A percentile compares a stretch with the other conserved stretches of the same genome.
Conservation (phyloP, 2,113 vertebrate genomes). For the Tragelaphus scriptus region DNA sequence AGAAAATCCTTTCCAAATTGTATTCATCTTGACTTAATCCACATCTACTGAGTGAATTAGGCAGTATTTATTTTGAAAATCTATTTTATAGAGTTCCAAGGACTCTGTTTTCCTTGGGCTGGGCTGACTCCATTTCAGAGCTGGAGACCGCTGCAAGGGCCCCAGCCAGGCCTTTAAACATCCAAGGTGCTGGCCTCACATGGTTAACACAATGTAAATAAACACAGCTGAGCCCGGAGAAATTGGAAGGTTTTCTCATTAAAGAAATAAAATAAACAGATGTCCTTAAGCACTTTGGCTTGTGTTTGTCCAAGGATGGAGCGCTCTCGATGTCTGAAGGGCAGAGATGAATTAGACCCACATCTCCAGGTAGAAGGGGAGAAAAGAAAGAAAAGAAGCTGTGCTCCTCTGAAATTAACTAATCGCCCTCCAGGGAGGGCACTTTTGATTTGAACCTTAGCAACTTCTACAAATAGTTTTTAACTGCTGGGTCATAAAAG, state of each 20-base stretch:
- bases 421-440: constrained; percentile 76
- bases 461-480: constrained; percentile 81
- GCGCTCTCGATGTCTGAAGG: constrained; percentile 78
- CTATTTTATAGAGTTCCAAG: constrained; percentile 84
- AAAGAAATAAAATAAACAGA: constrained; percentile 91
- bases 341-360: constrained; percentile 75
- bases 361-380: constrained; percentile 68
- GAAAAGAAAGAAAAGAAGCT: neutral
- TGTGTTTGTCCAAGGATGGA: constrained; percentile 85
- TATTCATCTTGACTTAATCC: constrained; percentile 88
- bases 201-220: constrained; percentile 84
- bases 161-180: constrained; percentile 65
- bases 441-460: constrained; percentile 79
- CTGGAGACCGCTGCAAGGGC: constrained; percentile 67
- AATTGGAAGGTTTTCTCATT: constrained; percentile 87
- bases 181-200: constrained; percentile 80
- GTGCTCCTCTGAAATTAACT: constrained; percentile 76
- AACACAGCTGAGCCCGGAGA: constrained; percentile 87
- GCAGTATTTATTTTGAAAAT: constrained; percentile 86
- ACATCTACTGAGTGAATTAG: constrained; percentile 84
- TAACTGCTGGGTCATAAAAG: constrained; percentile 76
- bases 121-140: constrained; percentile 68
- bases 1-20: constrained; percentile 87
- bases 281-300: constrained; percentile 87
- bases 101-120: constrained; percentile 83